Conservation (phyloP, 2,797 vertebrate genomes). For the Melanogrammus aeglefinus region DNA sequence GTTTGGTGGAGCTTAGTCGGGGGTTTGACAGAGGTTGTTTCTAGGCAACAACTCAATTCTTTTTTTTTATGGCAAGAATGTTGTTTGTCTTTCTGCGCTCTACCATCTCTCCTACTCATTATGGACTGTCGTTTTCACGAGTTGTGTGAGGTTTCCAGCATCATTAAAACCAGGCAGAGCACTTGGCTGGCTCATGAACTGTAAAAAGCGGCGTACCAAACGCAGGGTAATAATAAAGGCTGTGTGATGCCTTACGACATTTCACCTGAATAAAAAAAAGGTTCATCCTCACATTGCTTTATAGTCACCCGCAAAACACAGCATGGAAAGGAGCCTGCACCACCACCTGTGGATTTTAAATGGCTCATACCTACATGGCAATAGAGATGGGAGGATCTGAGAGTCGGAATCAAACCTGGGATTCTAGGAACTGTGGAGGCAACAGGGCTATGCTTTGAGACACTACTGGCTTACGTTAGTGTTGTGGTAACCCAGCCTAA, state of each 20-base stretch:
- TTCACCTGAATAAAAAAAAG: no score
- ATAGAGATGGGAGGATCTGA: not conserved
- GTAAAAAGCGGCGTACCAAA: not conserved
- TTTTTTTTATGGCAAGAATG: conserved; percentile 38
- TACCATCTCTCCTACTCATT: conserved; percentile 46
- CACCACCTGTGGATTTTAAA: no score
- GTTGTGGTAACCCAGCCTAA: no score
- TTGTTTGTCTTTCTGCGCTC: conserved; percentile 52
- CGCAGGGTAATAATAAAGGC: not conserved
- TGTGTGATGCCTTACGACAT: no score
- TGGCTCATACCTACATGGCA: no score
- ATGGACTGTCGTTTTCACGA: not conserved
- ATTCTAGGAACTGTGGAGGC: not conserved
- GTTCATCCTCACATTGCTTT: no score
- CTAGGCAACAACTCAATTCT: conserved; percentile 59
- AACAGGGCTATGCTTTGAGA: not conserved
- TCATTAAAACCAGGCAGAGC: not conserved
- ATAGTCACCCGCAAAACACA: no score
- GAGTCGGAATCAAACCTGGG: no score
- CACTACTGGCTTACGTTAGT: no score
- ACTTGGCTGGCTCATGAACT: not conserved
- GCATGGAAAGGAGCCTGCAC: no score
- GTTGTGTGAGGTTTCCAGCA: not conserved
- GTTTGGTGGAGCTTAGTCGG: conserved; percentile 49
- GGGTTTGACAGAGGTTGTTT: conserved; percentile 69